Evolutionary conservation across 2,797 vertebrate species (phyloP), one percentile per base, ranked within the genome.

Genomic region (Ctenosaura bakeri): DNA sequence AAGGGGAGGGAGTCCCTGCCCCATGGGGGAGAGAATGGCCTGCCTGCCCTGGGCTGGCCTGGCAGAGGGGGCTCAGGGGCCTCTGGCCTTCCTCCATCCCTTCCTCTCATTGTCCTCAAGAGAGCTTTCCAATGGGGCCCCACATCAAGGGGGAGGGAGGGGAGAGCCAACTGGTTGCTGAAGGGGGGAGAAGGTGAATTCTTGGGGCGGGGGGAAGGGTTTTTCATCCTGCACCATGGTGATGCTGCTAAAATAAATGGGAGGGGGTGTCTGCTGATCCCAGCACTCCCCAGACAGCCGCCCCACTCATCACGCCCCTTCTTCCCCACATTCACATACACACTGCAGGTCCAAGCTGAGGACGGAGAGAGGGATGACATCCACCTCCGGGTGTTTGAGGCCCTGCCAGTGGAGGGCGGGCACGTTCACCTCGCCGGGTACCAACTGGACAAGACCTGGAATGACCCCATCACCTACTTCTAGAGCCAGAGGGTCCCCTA

Each of bases 391-490:
- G 8, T 86, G 22, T 86, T 62, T 66, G 0, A 46, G 71, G 24
- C 35, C 14, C 85, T 86, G 35, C 54, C 54, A 1, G 13, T 0
- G 4, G 0, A 42, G 0, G 85, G 85, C 0, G 35, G 73, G 1
- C 6, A 62, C 0, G 14, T 1, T 2, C 2, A 76, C 4, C 85
- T 86, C 35, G 26, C 14, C 22, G 1, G 73, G 6, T 86, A 32
- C 54, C 73, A 86, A 38, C 4, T 77, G 71, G 13, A 22, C 85
- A 76, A 77, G 71, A 86, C 85, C 73, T 12, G 8, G 54, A 35
- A 10, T 0, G 85, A 86, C 52, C 85, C 85, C 85, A 86, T 86
- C 85, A 20, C 1, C 54, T 77, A 62, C 85, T 86, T 86, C 85
- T 86, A 86, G 73, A 24, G 26, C 66, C 29, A n/a, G 66, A 32